Evolutionary conservation across 1,140 invertebrate species (phyloP), one percentile per base, ranked within the genome.

Genomic region (Drosophila neocordata): DNA sequence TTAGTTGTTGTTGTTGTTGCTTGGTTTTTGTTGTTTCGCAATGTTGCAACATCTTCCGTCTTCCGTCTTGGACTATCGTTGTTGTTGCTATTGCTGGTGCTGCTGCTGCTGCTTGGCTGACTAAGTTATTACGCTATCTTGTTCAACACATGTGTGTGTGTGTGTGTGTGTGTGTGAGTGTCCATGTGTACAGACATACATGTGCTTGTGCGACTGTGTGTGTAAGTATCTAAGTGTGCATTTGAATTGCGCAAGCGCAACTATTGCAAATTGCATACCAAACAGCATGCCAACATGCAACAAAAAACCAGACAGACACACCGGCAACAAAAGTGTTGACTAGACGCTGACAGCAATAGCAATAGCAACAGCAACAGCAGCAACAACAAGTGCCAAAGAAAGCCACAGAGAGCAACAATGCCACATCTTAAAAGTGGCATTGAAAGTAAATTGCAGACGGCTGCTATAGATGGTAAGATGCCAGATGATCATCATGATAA

Each of bases 221-320:
- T 53, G 31, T 44, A 44, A 52, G 61, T 76, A 61, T 69, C 31
- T 57, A 52, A 62, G 64, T 84, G 65, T 75, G 77, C 82, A 87
- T 85, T 87, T 85, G 82, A 87, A 85, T 85, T 85, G 82, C 82
- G 82, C 82, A 85, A 85, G 82, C 78, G 82, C 82, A 85, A 82
- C 82, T 85, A 87, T 85, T 85, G 82, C 82, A 85, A 85, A 85
- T 85, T 85, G 82, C 78, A 85, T 87, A 81, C 82, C 81, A 77
- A 80, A 69, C 65, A 73, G 77, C 81, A 85, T 85, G 82, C 82
- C 82, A 87, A 85, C 82, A 85, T 85, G 82, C 82, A 85, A 85
- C 82, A 85, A 48, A 48, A 48, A 85, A 85, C 84, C 82, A 77
- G 74, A 56, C 72, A 75, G 72, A 85, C 82, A 85, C 82, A 84